phyloP scores from a whole-genome alignment of 1,140 invertebrate species.

The Holotrichia oblita region DNA sequence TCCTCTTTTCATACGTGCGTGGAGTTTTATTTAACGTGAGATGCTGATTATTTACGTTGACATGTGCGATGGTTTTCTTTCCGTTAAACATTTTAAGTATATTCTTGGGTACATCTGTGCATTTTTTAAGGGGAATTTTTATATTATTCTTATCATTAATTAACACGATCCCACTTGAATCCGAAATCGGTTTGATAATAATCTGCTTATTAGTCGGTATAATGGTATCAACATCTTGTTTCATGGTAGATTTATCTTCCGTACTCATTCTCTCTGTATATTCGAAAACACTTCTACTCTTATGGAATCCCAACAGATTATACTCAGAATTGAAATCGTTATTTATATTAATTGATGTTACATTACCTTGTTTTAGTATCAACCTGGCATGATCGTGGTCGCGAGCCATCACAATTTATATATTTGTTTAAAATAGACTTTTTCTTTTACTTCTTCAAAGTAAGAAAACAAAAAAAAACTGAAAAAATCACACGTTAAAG shows the following conservation, averaged over 20 bases:
- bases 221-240: not conserved
- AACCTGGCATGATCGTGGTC: not conserved
- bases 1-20: constrained; percentile 7
- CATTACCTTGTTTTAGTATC: constrained; percentile 8
- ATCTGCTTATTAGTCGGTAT: not conserved
- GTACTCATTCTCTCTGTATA: not conserved
- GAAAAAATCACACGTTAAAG: not conserved
- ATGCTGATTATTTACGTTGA: not conserved
- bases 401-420: not conserved
- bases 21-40: not conserved
- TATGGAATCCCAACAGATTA: constrained; percentile 33
- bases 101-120: not conserved
- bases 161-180: not conserved
- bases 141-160: constrained; percentile 20
- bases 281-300: constrained; percentile 21
- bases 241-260: not conserved
- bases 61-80: not conserved
- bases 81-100: constrained; percentile 14
- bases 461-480: not conserved
- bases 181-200: not conserved
- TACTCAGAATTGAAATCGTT: constrained; percentile 20
- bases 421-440: not conserved
- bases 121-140: constrained; percentile 12
- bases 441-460: not conserved
- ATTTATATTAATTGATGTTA: constrained; percentile 26